Base-by-base conservation (phyloP, 2,797 vertebrate genomes). In the Sylvilagus floridanus region DNA sequence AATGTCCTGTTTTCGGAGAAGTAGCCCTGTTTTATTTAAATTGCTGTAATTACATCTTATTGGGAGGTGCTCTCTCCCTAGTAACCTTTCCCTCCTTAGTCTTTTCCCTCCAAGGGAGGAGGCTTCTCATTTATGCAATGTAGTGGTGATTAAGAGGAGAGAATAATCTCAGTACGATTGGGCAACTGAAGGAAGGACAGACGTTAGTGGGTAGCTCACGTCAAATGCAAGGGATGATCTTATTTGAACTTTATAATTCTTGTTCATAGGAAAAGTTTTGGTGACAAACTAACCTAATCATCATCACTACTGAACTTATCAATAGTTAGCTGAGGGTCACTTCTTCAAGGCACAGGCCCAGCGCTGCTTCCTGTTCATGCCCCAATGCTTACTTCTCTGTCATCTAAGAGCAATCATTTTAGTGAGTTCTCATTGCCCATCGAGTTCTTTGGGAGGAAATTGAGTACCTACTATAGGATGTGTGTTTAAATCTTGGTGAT, bases 1-100 rank as follows among this genome's bases (percentile, higher is more conserved):
- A 88, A 75, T 30, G 42, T 84, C 82, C 50, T 63, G 60, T 90
- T 63, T 91, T 90, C 76, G 82, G 86, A 87, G 76, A 97, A 76
- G 66, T 65, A 42, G 62, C 32, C 47, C 54, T 83, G 87, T 83
- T 90, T 92, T 84, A 84, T 84, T 95, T 95, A 93, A 95, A 84
- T 69, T 77, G 72, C 54, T 62, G 52, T 95, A 94, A 95, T 96
- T 92, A 78, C 62, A 47, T 87, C 3, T 63, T 90, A 89, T 85
- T 91, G 76, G 86, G 86, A 90, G 91, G 42, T 71, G 37, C 52
- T 91, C 50, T 85, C 22, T 95, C 35, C 47, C 65, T 42, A n/a
- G 69, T 90, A 42, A 90, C 65, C 76, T 88, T 91, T 73, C 69
- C 57, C 85, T 57, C 13, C 54, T 19, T 57, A 19, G 54, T 19